Evolutionary conservation across 2,888 invertebrate species (phyloP).

Genomic region (Ectemnius cavifrons): DNA sequence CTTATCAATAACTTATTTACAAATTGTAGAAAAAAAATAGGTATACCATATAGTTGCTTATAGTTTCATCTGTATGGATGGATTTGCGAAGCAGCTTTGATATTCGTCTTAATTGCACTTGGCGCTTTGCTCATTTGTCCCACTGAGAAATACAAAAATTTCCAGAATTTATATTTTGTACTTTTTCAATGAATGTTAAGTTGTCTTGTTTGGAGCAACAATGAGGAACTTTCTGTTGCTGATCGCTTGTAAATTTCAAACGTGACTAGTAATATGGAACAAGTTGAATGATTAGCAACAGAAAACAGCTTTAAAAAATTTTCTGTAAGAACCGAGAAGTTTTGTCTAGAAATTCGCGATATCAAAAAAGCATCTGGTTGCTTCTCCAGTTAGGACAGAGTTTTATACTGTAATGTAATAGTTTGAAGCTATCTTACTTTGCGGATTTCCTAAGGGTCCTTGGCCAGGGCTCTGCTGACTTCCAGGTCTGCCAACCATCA

Average conservation of each 20-base stretch:
- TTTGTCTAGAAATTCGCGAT: too few relatives aligned
- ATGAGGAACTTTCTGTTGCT: too few relatives aligned
- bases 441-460: conserved; percentile 71
- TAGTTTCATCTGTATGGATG: conserved; percentile 88
- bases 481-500: conserved; percentile 75
- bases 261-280: too few relatives aligned
- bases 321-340: too few relatives aligned
- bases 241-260: too few relatives aligned
- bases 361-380: too few relatives aligned
- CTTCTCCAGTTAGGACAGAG: too few relatives aligned
- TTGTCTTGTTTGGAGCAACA: too few relatives aligned
- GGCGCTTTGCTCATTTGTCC: conserved; percentile 89
- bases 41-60: neutral
- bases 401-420: neutral
- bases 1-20: neutral
- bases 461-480: conserved; percentile 72
- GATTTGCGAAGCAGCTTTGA: conserved; percentile 93
- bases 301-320: too few relatives aligned
- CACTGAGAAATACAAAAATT: conserved; percentile 62
- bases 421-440: conserved; percentile 51
- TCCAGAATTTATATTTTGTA: conserved; percentile 1
- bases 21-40: neutral
- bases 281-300: too few relatives aligned
- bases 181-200: too few relatives aligned
- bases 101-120: conserved; percentile 94